Conservation (phyloP, 2,113 vertebrate species). For the Phasianus colchicus region DNA sequence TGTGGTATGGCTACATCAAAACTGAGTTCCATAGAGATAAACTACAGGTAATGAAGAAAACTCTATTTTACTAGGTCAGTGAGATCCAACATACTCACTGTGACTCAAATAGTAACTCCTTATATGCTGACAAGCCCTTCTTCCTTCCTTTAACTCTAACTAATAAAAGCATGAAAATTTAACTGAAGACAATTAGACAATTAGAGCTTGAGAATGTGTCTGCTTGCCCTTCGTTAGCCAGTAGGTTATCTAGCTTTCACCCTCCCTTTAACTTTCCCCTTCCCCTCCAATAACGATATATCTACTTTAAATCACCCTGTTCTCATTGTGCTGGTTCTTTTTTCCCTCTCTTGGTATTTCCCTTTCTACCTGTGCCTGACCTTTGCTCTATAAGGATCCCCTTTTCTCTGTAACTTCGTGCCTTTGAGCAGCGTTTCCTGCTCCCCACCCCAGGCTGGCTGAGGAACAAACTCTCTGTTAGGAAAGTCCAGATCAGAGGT, state of each 20-base stretch:
- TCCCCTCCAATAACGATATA: neutral
- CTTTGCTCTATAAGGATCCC: neutral
- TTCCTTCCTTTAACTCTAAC: constrained; percentile 2
- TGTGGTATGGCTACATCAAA: neutral
- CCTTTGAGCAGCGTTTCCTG: neutral
- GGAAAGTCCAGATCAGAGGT: neutral
- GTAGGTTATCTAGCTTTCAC: neutral
- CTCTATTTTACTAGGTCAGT: neutral
- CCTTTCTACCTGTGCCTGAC: neutral
- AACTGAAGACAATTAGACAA: neutral
- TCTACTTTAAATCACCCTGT: neutral
- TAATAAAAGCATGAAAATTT: neutral
- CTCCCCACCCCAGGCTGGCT: neutral
- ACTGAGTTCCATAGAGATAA: neutral
- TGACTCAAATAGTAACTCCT: neutral
- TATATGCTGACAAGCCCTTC: neutral
- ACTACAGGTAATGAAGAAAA: neutral
- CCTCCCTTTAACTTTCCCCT: neutral
- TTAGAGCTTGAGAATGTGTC: neutral
- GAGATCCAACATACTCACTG: neutral
- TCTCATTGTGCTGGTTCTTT: neutral
- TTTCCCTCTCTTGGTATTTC: neutral
- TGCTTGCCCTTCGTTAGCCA: neutral
- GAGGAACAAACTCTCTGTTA: neutral
- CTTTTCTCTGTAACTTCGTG: neutral